phyloP scores from a whole-genome alignment of 2,888 invertebrate genomes.

The Plagiodera versicolora region DNA sequence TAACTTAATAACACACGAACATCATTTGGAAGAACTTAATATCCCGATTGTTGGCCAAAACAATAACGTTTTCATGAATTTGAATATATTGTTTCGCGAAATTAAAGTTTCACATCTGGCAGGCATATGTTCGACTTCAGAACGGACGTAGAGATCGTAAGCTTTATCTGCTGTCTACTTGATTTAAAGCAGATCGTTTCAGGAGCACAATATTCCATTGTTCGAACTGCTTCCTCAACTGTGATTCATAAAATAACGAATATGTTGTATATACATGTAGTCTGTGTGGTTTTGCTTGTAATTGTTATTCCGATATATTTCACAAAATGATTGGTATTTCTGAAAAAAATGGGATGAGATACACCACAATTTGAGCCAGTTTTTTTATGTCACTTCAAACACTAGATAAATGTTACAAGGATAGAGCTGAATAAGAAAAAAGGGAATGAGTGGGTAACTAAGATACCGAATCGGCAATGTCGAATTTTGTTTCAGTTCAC shows the following conservation, averaged over 20 bases:
- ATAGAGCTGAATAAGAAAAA: too few relatives aligned
- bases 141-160: conserved; percentile 25
- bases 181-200: conserved; percentile 35
- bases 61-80: conserved; percentile 31
- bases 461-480: too few relatives aligned
- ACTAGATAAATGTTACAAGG: too few relatives aligned
- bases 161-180: conserved; percentile 28
- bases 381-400: too few relatives aligned
- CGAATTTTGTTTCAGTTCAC: too few relatives aligned
- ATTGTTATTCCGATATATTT: too few relatives aligned
- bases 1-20: conserved; percentile 7
- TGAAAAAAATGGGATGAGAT: too few relatives aligned
- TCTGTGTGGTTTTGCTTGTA: background rate
- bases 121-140: conserved; percentile 21
- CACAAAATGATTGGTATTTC: too few relatives aligned
- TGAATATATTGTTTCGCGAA: conserved; percentile 34
- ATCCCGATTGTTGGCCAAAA: conserved; percentile 30
- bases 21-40: conserved; percentile 22
- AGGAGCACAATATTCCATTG: conserved; percentile 32
- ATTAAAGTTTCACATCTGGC: conserved; percentile 30
- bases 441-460: too few relatives aligned
- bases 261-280: background rate
- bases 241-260: conserved; percentile 24
- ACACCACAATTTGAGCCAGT: too few relatives aligned
- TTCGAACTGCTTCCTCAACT: conserved; percentile 27